Evolutionary conservation across 1,140 invertebrate genomes (phyloP).

Genomic region (Psix sp.): DNA sequence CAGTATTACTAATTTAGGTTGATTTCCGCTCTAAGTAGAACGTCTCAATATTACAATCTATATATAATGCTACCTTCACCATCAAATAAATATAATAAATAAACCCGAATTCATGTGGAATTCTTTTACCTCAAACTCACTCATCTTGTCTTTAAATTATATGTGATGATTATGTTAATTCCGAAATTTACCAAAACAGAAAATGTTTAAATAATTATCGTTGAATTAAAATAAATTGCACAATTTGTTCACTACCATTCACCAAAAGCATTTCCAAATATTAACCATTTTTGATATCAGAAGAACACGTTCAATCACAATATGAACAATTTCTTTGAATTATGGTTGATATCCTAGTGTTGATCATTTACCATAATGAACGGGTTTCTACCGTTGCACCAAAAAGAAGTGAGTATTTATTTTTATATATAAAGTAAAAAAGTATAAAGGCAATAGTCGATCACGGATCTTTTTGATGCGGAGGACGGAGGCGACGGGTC

Average conservation of each 20-base stretch:
- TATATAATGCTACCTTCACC: slow-evolving; percentile 20
- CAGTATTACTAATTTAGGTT: slow-evolving; percentile 38
- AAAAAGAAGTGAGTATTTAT: neutral
- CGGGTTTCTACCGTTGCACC: too few relatives aligned
- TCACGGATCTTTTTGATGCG: slow-evolving; percentile 23
- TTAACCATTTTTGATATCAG: neutral
- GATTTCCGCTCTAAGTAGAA: slow-evolving; percentile 50
- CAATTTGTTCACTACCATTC: too few relatives aligned
- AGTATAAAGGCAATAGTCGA: neutral
- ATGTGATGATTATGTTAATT: too few relatives aligned
- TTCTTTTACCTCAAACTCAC: too few relatives aligned
- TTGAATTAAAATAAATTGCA: too few relatives aligned
- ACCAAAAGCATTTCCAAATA: neutral
- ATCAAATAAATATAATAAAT: slow-evolving; percentile 6
- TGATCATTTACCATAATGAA: slow-evolving; percentile 32
- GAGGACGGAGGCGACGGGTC: slow-evolving; percentile 51
- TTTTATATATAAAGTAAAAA: slow-evolving; percentile 1
- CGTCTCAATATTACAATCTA: slow-evolving; percentile 54
- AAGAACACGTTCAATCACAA: slow-evolving; percentile 16
- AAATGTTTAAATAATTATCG: too few relatives aligned
- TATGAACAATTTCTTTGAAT: neutral
- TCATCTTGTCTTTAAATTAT: too few relatives aligned
- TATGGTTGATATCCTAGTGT: neutral
- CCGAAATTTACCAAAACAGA: too few relatives aligned
- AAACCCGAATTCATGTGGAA: too few relatives aligned